Conservation (phyloP, 2,797 vertebrate species). For the Hipposideros larvatus region DNA sequence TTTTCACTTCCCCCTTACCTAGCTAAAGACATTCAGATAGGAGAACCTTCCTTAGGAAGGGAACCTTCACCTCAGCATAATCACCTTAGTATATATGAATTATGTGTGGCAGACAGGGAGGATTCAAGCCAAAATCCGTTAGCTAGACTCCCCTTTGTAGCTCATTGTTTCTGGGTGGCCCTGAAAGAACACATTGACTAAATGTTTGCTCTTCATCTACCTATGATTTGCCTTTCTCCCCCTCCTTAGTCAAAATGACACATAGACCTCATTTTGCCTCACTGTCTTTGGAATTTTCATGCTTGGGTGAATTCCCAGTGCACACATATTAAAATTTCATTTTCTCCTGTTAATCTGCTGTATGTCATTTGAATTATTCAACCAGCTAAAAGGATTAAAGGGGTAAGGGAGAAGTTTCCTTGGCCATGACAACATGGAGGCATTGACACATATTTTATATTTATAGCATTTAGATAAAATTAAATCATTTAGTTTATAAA, state of each 20-base stretch:
- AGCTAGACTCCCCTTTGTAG: neutral
- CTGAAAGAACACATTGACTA: neutral
- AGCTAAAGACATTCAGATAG: neutral
- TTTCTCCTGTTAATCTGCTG: neutral
- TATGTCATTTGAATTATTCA: neutral
- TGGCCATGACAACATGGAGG: neutral
- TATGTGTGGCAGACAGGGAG: neutral
- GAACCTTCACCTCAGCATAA: neutral
- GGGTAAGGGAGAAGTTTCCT: neutral
- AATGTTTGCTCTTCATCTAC: neutral
- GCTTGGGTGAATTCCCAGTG: neutral
- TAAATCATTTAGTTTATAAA: constrained; percentile 11
- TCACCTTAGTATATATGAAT: neutral
- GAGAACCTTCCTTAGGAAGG: neutral
- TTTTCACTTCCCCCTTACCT: neutral
- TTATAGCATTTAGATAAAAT: neutral
- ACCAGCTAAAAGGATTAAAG: neutral
- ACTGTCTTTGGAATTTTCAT: neutral
- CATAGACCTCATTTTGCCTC: no score
- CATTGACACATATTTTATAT: neutral
- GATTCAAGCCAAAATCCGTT: neutral
- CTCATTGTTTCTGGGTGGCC: neutral
- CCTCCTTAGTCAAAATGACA: neutral
- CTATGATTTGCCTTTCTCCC: neutral
- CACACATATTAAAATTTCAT: neutral